These are phyloP conservation scores for Nomada flava DNA, from an alignment of 2,888 invertebrate species.

Conservation along the genomic window DNA sequence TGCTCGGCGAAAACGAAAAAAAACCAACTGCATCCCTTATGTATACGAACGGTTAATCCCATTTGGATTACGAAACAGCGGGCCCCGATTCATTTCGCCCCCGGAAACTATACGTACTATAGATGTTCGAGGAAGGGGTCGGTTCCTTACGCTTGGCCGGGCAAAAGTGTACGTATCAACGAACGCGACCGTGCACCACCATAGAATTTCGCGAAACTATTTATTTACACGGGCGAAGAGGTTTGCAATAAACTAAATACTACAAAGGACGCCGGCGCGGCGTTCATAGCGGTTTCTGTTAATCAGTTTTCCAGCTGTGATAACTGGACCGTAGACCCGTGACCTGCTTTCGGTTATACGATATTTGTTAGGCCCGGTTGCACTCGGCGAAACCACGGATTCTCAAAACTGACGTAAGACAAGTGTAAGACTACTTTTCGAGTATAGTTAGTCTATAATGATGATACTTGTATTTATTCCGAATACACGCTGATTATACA, in stretches of 20 bases:
- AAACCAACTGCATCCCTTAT: conserved; percentile 22
- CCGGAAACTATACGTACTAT: conserved; percentile 7
- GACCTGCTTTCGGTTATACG: conserved; percentile 19
- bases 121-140: no score
- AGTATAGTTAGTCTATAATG: no score
- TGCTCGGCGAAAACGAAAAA: neutral
- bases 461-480: no score
- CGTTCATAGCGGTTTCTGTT: conserved; percentile 34
- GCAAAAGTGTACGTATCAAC: neutral
- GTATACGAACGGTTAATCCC: conserved; percentile 28
- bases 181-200: neutral
- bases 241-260: conserved; percentile 31
- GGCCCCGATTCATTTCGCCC: conserved; percentile 18
- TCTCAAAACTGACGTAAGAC: conserved; percentile 6
- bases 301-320: conserved; percentile 42
- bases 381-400: neutral
- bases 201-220: conserved; percentile 18
- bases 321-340: conserved; percentile 36
- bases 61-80: conserved; percentile 27
- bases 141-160: neutral
- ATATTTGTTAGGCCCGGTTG: conserved; percentile 18
- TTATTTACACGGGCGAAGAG: conserved; percentile 19
- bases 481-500: no score
- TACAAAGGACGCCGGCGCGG: conserved; percentile 1
- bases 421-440: no score